These are phyloP conservation scores for Poeciliopsis gracilis DNA, from an alignment of 2,797 vertebrate species.

Conservation along the genomic window DNA sequence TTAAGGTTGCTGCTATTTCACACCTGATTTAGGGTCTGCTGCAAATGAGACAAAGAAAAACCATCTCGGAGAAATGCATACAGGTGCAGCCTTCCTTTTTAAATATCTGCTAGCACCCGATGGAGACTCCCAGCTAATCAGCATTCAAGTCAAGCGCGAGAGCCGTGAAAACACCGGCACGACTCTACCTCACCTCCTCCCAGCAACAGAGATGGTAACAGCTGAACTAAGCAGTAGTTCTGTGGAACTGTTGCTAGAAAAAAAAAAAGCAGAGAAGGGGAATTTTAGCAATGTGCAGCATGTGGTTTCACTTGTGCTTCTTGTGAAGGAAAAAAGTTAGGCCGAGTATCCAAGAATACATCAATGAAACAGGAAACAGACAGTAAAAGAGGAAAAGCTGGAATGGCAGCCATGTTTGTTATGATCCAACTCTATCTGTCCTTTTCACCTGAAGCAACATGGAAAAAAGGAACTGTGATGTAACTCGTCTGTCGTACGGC, in stretches of 20 bases:
- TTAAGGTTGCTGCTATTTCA: neutral
- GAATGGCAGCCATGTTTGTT: conserved; percentile 75
- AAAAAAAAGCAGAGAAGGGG: neutral
- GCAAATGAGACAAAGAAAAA: conserved; percentile 12
- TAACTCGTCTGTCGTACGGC: conserved; percentile 15
- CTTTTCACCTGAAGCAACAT: conserved; percentile 74
- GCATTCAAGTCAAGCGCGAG: conserved; percentile 43
- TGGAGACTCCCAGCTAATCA: conserved; percentile 45
- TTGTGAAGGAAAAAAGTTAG: conserved; percentile 28
- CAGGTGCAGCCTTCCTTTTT: conserved; percentile 25
- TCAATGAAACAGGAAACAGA: conserved; percentile 78
- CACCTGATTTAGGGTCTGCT: conserved; percentile 7
- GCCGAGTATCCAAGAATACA: conserved; percentile 69
- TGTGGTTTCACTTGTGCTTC: conserved; percentile 32
- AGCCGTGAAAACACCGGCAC: conserved; percentile 27
- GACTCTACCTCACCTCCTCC: conserved; percentile 11
- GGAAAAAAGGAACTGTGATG: conserved; percentile 34
- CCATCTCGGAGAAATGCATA: neutral
- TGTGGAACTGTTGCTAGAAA: neutral
- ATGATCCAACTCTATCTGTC: conserved; percentile 69
- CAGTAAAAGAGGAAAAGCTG: conserved; percentile 70
- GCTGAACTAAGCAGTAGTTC: conserved; percentile 33
- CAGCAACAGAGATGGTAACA: conserved; percentile 5
- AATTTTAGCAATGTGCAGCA: conserved; percentile 3
- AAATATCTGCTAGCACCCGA: conserved; percentile 1